Conservation (phyloP, 2,113 vertebrate genomes). For the Emydura subglobosa region DNA sequence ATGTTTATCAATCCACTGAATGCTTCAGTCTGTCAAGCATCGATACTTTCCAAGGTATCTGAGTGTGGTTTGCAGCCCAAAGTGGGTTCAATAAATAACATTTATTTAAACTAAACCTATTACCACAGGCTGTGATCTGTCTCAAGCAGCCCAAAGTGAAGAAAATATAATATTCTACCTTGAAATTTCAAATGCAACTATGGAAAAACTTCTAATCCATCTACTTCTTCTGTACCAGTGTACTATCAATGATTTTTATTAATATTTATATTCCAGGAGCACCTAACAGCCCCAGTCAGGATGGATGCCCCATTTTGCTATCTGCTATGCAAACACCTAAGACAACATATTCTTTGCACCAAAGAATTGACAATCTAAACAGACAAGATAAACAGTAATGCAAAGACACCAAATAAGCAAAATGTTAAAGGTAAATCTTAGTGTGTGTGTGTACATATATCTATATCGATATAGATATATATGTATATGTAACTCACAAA, state of each 20-base stretch:
- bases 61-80: not conserved
- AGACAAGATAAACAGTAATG: not conserved
- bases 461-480: too few species aligned
- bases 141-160: not conserved
- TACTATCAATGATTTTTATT: not conserved
- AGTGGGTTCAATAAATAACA: not conserved
- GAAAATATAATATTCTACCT: not conserved
- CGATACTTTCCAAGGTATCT: not conserved
- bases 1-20: not conserved
- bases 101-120: not conserved
- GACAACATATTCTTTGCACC: not conserved
- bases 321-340: not conserved
- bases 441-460: not conserved
- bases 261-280: not conserved
- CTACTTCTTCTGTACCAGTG: not conserved
- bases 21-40: not conserved
- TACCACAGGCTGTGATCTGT: not conserved
- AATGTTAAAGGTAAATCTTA: not conserved
- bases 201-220: not conserved
- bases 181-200: not conserved
- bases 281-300: rapidly evolving
- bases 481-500: not conserved
- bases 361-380: not conserved
- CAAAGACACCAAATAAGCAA: not conserved
- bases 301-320: not conserved